Conservation (phyloP, 1,140 invertebrate species). For the Mamestra configurata region DNA sequence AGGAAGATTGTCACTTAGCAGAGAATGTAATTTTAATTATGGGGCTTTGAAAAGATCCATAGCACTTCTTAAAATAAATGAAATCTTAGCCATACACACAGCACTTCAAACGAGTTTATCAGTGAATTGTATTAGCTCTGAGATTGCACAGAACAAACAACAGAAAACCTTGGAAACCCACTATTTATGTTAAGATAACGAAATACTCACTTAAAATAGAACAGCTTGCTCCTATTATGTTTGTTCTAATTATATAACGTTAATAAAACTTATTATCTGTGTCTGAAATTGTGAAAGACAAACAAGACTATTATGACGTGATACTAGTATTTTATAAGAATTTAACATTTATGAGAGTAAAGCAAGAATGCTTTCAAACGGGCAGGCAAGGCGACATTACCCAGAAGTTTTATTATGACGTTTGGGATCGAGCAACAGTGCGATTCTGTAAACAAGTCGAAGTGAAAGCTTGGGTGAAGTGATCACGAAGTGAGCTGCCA, state of each 20-base stretch:
- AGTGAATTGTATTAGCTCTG: background rate
- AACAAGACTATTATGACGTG: too few species aligned
- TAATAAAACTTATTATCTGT: background rate
- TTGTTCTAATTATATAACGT: conserved; percentile 8
- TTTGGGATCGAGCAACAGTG: too few species aligned
- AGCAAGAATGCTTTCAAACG: too few species aligned
- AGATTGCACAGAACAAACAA: conserved; percentile 6
- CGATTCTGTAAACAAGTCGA: too few species aligned
- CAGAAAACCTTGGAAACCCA: background rate
- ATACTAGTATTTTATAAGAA: too few species aligned
- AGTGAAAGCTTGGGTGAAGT: too few species aligned
- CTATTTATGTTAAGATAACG: conserved; percentile 9
- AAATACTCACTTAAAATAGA: background rate
- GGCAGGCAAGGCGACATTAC: too few species aligned
- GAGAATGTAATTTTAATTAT: too few species aligned
- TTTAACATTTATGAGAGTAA: too few species aligned
- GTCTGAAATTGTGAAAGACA: background rate
- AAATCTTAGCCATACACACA: background rate
- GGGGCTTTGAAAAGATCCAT: background rate
- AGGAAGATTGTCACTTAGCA: too few species aligned
- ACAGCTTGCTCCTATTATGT: background rate
- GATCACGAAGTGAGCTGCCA: too few species aligned
- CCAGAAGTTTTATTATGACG: too few species aligned
- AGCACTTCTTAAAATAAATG: background rate
- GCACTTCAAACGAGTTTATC: conserved; percentile 8